Evolutionary conservation across 2,797 vertebrate genomes (phyloP).

Genomic region (Microhierax caerulescens): DNA sequence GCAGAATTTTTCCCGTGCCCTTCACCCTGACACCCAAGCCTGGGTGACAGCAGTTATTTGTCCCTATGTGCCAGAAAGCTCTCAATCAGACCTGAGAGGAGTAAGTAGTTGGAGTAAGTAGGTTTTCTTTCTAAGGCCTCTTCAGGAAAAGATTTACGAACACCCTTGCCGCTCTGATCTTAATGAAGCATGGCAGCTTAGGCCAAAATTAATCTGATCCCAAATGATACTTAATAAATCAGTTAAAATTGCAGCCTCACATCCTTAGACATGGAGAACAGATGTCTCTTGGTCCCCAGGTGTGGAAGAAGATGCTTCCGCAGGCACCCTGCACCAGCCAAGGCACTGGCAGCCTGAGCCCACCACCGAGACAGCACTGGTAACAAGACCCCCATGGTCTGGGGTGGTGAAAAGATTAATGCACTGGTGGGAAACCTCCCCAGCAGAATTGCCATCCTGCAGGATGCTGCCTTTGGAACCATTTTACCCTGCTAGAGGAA

Average conservation of each 20-base stretch:
- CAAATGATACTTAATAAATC: slow-evolving; percentile 43
- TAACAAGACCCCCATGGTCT: fast-evolving
- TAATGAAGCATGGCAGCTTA: not conserved
- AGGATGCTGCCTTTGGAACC: not conserved
- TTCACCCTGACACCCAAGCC: not conserved
- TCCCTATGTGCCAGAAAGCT: not conserved
- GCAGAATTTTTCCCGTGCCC: not conserved
- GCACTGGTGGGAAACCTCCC: fast-evolving
- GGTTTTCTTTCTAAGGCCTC: not conserved
- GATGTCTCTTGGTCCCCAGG: not conserved
- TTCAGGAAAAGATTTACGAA: not conserved
- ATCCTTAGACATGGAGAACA: not conserved
- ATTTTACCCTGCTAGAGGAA: fast-evolving
- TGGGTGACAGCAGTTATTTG: not conserved
- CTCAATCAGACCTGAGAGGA: not conserved
- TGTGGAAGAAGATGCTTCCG: not conserved
- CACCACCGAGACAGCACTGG: fast-evolving
- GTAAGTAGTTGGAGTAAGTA: not conserved
- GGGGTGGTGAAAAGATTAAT: not conserved
- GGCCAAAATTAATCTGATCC: slow-evolving; percentile 23
- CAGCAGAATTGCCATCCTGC: not conserved
- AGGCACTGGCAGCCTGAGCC: not conserved
- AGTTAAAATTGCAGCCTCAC: not conserved
- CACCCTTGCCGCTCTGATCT: not conserved
- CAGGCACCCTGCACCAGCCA: not conserved